phyloP scores from a whole-genome alignment of 2,797 vertebrate genomes.

The Cheirogaleus major region DNA sequence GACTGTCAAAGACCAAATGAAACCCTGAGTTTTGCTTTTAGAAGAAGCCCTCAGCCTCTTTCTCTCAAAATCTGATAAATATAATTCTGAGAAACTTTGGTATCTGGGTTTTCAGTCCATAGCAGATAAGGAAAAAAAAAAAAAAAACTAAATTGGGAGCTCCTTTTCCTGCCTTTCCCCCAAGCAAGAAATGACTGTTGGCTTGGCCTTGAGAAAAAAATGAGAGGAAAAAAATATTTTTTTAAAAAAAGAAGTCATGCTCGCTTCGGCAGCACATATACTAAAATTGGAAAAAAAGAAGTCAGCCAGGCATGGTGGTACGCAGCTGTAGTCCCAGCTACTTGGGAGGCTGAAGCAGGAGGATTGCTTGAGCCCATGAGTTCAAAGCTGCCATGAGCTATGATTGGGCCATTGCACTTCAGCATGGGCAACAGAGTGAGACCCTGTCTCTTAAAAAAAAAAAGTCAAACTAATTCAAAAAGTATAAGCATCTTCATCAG shows the following conservation, averaged over 20 bases:
- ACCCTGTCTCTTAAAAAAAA: too few species aligned
- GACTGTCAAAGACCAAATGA: background rate
- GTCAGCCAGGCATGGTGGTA: too few species aligned
- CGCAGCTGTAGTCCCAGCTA: too few species aligned
- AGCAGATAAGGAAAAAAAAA: background rate
- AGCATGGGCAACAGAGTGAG: too few species aligned
- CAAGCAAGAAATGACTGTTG: background rate
- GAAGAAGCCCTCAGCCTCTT: background rate
- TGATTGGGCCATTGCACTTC: too few species aligned
- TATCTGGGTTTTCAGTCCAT: background rate
- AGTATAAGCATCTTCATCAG: background rate
- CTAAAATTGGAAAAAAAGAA: background rate
- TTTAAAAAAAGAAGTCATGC: background rate
- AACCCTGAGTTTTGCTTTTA: background rate
- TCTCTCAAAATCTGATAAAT: background rate
- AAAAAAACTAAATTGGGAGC: background rate
- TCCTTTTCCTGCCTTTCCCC: background rate
- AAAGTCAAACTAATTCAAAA: background rate
- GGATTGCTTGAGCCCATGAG: too few species aligned
- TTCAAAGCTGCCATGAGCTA: too few species aligned
- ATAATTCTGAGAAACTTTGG: background rate
- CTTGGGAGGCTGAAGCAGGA: too few species aligned
- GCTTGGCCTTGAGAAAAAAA: background rate
- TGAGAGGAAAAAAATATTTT: background rate
- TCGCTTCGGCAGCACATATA: too few species aligned